Evolutionary conservation across 2,888 invertebrate genomes (phyloP).

Genomic region (Cryptocephalus moraei): DNA sequence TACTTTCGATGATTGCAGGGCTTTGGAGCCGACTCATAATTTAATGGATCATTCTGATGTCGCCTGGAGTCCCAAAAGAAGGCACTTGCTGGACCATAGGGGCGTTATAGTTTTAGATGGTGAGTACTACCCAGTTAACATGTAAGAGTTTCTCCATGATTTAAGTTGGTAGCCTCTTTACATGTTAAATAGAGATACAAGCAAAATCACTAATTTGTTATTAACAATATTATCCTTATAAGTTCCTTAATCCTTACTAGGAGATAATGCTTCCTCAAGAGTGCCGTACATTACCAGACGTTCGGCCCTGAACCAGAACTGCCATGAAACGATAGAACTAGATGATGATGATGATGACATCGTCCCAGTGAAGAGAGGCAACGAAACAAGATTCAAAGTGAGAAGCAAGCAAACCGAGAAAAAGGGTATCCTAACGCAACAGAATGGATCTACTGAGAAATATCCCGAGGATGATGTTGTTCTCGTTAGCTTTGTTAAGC

Average conservation of each 20-base stretch:
- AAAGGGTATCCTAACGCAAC: neutral
- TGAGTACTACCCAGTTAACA: neutral
- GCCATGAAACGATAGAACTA: conserved; percentile 14
- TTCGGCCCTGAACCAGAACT: conserved; percentile 4
- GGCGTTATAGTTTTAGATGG: conserved; percentile 5
- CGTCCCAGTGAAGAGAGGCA: conserved; percentile 1
- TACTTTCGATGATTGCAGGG: too few relatives aligned
- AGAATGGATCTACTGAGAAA: too few relatives aligned
- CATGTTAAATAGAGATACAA: too few relatives aligned
- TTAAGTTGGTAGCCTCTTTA: too few relatives aligned
- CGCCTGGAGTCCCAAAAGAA: too few relatives aligned
- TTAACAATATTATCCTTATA: neutral
- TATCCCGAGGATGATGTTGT: too few relatives aligned
- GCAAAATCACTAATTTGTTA: too few relatives aligned
- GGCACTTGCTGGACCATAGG: neutral
- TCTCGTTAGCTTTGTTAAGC: too few relatives aligned
- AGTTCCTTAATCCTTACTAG: neutral
- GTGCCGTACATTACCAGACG: conserved; percentile 5
- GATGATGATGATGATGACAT: conserved; percentile 19
- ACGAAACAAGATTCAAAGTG: neutral
- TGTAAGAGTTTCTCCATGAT: too few relatives aligned
- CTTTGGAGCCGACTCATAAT: too few relatives aligned
- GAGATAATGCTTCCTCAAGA: conserved; percentile 3
- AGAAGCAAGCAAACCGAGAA: conserved; percentile 4
- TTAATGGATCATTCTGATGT: too few relatives aligned